Evolutionary conservation across 2,113 vertebrate genomes (phyloP), one percentile per base, ranked within the genome.

Genomic region (Aegotheles bennettii): DNA sequence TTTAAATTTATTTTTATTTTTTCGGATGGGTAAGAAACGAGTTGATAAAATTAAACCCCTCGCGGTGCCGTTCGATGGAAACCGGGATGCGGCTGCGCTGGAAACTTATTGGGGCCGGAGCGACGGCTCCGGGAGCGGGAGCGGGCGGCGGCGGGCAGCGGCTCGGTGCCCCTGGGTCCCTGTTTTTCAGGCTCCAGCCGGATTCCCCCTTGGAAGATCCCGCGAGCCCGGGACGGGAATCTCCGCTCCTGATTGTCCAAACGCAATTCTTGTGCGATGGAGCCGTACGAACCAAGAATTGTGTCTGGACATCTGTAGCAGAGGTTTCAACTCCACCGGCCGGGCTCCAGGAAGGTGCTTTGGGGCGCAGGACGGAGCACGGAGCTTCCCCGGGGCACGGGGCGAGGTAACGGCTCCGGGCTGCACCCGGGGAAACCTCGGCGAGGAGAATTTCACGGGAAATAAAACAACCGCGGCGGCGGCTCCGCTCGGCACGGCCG

Each of bases 291-390:
- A 98, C 98, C 99, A 99, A 99, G 99, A 99, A 99, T 99, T 99
- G 99, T 99, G 99, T 98, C 98, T 99, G 99, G 99, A 99, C 99
- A 99, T 99, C 99, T 99, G 99, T 99, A 99, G 99, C 98, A 99
- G 98, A 98, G 98, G 97, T 98, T 98, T 98, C 98, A 60, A 91
- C 88, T 87, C 89, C 93, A 31, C 73, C 96, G 77, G 67, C 59
- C 6, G 59, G 91, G 95, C 91, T 93, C 90, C 88, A 42, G 82
- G 45, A 84, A 50, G 85, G 42, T 29, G 75, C 43, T n/a, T 21
- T 29, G 79, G 89, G 78, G 70, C 50, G 7, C 61, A 82, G 56
- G 56, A 91, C 26, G 59, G 67, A 75, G 85, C 69, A 89, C 10
- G 79, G 78, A 82, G 9, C 43, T 31, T 68, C 61, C 76, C 51